Percentiles rank a stretch among this genome's conserved stretches.
Conservation (phyloP, 2,797 vertebrate genomes). For the Bradypodion ventrale region DNA sequence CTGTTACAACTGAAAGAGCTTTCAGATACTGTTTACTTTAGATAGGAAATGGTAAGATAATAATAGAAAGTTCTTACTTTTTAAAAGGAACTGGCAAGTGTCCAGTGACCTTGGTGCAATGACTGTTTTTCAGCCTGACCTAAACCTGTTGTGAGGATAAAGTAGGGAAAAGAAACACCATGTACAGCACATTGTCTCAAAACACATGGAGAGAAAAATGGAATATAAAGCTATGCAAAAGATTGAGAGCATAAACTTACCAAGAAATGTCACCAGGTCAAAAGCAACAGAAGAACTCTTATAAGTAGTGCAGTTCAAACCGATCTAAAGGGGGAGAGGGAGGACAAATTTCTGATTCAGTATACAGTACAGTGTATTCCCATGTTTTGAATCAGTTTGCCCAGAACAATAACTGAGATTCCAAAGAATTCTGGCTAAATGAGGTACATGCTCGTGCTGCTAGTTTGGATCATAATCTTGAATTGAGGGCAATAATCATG, state of each 20-base stretch:
- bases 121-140: no score
- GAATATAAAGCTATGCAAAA: background rate
- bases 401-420: background rate
- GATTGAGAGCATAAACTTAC: conserved; percentile 40
- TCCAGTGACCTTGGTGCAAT: no score
- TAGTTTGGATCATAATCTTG: no score
- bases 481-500: no score
- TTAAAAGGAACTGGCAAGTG: background rate
- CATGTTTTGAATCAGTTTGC: background rate
- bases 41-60: background rate
- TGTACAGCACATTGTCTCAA: no score
- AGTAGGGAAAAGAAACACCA: no score
- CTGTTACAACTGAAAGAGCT: background rate
- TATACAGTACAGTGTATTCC: conserved; percentile 5
- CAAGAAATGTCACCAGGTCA: conserved; percentile 2
- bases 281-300: conserved; percentile 24
- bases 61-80: background rate
- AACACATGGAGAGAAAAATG: no score
- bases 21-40: background rate
- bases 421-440: background rate
- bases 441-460: background rate
- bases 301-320: background rate
- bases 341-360: conserved; percentile 6
- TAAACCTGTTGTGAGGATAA: no score
- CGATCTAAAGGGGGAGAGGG: conserved; percentile 48